phyloP scores from a whole-genome alignment of 2,113 vertebrate genomes.

The Deroptyus accipitrinus region DNA sequence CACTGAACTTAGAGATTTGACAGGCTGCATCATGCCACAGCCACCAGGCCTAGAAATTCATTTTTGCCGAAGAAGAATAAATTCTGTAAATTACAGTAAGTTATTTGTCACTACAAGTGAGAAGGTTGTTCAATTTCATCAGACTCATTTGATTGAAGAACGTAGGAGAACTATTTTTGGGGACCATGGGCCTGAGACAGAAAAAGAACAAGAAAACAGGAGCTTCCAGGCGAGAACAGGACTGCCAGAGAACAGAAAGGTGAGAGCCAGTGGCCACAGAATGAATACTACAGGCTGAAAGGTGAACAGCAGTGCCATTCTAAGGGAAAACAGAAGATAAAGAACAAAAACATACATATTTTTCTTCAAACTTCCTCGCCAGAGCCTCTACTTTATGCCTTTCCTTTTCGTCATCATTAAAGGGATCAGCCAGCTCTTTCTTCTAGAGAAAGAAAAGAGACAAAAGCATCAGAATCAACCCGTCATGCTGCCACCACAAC shows the following conservation, averaged over 20 bases:
- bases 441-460: slow-evolving; percentile 59
- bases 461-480: not conserved
- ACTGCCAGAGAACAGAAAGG: not conserved
- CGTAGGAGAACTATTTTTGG: not conserved
- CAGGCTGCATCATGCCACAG: not conserved
- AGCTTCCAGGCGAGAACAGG: not conserved
- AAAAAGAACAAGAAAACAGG: not conserved
- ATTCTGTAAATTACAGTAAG: not conserved
- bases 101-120: not conserved
- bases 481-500: not conserved
- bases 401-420: slow-evolving; percentile 77
- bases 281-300: not conserved
- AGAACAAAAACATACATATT: slow-evolving; percentile 82
- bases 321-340: not conserved
- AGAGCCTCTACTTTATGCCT: slow-evolving; percentile 80
- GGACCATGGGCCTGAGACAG: not conserved
- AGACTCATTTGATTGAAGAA: not conserved
- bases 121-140: fast-evolving
- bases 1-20: not conserved
- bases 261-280: not conserved
- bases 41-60: not conserved
- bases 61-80: not conserved
- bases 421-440: slow-evolving; percentile 67
- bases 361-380: slow-evolving; percentile 85
- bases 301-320: not conserved